phyloP scores from a whole-genome alignment of 2,888 invertebrate species.

The Taphrorychus bicolor region DNA sequence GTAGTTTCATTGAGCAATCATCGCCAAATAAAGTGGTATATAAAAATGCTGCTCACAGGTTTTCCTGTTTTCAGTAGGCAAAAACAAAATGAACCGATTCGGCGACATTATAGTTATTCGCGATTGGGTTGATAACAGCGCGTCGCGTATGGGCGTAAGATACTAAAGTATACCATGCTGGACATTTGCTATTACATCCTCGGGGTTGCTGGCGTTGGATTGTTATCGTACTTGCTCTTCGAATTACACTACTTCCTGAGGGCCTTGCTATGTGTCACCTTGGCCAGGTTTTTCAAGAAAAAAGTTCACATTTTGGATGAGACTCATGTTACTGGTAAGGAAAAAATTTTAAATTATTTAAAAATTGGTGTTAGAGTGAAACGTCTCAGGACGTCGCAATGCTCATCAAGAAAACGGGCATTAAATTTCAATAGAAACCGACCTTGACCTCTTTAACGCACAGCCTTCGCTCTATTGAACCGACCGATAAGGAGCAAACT shows the following conservation, averaged over 20 bases:
- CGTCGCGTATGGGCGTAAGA: not conserved
- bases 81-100: slow-evolving; percentile 5
- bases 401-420: too few relatives aligned
- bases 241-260: slow-evolving; percentile 80
- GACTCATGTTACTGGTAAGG: slow-evolving; percentile 70
- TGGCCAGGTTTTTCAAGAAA: slow-evolving; percentile 70
- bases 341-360: too few relatives aligned
- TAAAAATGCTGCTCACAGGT: slow-evolving; percentile 30
- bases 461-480: too few relatives aligned
- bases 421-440: too few relatives aligned
- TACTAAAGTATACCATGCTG: too few relatives aligned
- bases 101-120: not conserved
- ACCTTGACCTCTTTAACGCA: too few relatives aligned
- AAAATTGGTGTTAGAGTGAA: too few relatives aligned
- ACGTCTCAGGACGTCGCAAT: too few relatives aligned
- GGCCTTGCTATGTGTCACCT: slow-evolving; percentile 70
- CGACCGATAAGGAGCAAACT: too few relatives aligned
- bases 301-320: slow-evolving; percentile 71
- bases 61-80: slow-evolving; percentile 13
- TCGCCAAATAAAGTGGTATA: slow-evolving; percentile 6
- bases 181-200: slow-evolving; percentile 25
- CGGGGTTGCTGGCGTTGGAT: slow-evolving; percentile 48
- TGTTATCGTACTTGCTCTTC: slow-evolving; percentile 68
- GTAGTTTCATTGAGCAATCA: slow-evolving; percentile 28
- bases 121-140: not conserved